These are phyloP conservation scores for Chloebia gouldiae DNA, from an alignment of 2,113 vertebrate species.

Conservation along the genomic window DNA sequence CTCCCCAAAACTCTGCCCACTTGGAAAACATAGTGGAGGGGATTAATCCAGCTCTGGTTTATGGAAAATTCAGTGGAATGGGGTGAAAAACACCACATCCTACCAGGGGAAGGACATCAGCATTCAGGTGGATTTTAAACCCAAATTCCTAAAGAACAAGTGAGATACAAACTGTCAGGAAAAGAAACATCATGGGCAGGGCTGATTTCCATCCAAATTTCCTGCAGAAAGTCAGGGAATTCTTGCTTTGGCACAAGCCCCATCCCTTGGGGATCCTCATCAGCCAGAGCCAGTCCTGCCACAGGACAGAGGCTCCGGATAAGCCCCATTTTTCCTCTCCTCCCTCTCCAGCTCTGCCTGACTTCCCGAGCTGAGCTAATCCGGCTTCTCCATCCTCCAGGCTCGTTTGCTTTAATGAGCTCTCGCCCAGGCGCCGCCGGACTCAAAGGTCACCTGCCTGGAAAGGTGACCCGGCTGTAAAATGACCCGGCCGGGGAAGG, in stretches of 20 bases:
- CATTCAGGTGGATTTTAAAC: neutral
- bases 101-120: rapidly evolving
- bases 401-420: neutral
- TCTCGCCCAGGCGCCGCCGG: neutral
- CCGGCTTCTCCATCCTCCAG: neutral
- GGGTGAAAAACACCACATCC: neutral
- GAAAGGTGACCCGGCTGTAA: neutral
- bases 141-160: neutral
- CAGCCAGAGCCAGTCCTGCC: neutral
- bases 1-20: neutral
- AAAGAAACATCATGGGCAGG: neutral
- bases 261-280: neutral
- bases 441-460: neutral
- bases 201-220: neutral
- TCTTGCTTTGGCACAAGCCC: rapidly evolving
- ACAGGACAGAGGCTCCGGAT: rapidly evolving
- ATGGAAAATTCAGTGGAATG: rapidly evolving
- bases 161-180: neutral
- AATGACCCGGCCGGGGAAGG: neutral
- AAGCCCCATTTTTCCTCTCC: neutral
- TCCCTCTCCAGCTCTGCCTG: neutral
- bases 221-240: neutral
- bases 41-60: neutral
- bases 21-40: neutral
- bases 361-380: neutral